phyloP scores from a whole-genome alignment of 2,797 vertebrate genomes.

The Enteromius afrohamiltoni region DNA sequence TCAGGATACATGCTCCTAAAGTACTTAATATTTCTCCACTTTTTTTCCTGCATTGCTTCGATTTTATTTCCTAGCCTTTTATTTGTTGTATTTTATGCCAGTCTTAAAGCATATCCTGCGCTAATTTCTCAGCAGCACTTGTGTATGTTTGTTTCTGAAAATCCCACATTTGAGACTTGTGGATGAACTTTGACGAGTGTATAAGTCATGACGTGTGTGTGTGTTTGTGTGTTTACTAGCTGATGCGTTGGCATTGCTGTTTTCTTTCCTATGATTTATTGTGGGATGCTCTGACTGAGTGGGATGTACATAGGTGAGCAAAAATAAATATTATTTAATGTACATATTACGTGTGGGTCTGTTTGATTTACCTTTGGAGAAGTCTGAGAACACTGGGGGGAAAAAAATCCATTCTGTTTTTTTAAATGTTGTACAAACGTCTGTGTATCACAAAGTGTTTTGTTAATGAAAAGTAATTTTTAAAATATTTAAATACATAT shows the following conservation, averaged over 20 bases:
- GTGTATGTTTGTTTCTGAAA: conserved; percentile 16
- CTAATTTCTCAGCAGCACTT: conserved; percentile 15
- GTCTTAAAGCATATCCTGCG: neutral
- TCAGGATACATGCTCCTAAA: neutral
- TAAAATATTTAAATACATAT: neutral
- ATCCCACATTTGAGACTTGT: neutral
- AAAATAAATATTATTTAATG: conserved; percentile 46
- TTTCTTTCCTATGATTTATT: conserved; percentile 7
- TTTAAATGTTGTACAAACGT: no score
- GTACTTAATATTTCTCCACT: neutral
- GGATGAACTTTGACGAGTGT: neutral
- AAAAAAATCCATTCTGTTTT: no score
- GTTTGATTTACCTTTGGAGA: conserved; percentile 9
- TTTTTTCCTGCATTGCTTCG: conserved; percentile 8
- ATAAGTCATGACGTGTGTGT: neutral
- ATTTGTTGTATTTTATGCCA: conserved; percentile 20
- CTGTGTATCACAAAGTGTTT: neutral
- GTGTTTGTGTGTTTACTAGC: neutral
- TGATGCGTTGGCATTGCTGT: neutral
- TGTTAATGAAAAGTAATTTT: no score
- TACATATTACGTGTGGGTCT: neutral
- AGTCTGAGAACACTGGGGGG: neutral
- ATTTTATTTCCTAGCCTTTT: conserved; percentile 44
- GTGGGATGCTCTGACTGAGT: neutral
- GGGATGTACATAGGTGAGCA: conserved; percentile 26